Evolutionary conservation across 2,113 vertebrate species (phyloP), one percentile per base, ranked within the genome.

Genomic region (Engystomops pustulosus): DNA sequence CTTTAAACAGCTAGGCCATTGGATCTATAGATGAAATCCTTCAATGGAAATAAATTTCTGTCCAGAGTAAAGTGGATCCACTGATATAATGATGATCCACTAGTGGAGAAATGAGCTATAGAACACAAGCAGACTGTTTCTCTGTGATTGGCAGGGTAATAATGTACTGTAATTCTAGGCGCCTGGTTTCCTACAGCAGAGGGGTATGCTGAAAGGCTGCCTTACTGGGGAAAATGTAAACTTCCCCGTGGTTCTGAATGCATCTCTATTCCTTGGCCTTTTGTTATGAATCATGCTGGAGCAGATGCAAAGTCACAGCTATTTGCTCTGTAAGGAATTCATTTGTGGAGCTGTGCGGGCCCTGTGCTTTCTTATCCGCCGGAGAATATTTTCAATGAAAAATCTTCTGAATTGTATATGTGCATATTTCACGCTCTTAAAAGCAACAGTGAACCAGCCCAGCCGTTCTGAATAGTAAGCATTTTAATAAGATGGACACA

Each of bases 231-330:
- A 51, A 58, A 58, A n/a, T 53, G 30, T 77, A 58, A 74, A 47
- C 47, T 30, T 49, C 41, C 49, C 41, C 14, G n/a, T n/a, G 47
- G 17, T 36, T 32, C 6, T 69, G 45, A 69, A 51, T 23, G 44
- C 41, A 38, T 53, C 74, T 77, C 17, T 45, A 51, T 75, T 86
- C 82, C 32, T 70, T 58, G 38, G 81, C 17, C 41, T 89, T 86
- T 87, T 87, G 51, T 80, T 83, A 69, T 70, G 85, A 83, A 65
- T 41, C 18, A 36, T 3, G n/a, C 17, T 77, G 49, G 0, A 15
- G 12, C 71, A 34, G 85, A 30, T 23, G 86, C 80, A 86, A 85
- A 34, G 45, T 84, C 80, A 74, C 47, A 58, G 23, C 62, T 87
- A 83, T 0, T 85, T 17, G 23, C 25, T 86, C 36, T 79, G 47